phyloP scores from a whole-genome alignment of 1,140 invertebrate genomes.

The Bombus waltoni region DNA sequence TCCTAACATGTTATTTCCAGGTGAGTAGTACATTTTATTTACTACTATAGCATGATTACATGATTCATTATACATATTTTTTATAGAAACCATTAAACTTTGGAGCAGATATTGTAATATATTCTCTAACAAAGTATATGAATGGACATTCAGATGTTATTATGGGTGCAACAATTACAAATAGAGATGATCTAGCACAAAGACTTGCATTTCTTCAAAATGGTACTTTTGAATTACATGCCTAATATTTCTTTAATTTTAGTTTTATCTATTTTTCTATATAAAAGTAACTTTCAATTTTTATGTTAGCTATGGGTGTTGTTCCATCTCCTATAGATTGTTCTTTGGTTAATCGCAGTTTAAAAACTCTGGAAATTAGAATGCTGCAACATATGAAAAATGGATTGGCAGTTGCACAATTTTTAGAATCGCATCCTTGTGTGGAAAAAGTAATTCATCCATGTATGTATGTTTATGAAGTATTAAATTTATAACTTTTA shows the following conservation, averaged over 20 bases:
- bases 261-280: background rate
- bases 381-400: conserved; percentile 96
- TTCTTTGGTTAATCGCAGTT: conserved; percentile 94
- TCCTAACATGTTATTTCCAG: conserved; percentile 97
- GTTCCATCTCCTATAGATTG: conserved; percentile 99
- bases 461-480: conserved; percentile 81
- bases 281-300: conserved; percentile 11
- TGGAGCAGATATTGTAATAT: conserved; percentile 96
- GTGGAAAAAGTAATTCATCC: conserved; percentile 94
- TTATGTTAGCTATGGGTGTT: conserved; percentile 89
- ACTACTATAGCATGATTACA: background rate
- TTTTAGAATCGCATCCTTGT: conserved; percentile 89
- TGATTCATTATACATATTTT: background rate
- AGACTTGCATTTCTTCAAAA: conserved; percentile 95
- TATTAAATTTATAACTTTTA: background rate
- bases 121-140: conserved; percentile 99
- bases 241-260: conserved; percentile 2
- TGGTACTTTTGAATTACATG: conserved; percentile 82
- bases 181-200: conserved; percentile 88
- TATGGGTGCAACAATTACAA: conserved; percentile 95
- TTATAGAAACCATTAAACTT: conserved; percentile 91
- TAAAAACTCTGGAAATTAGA: conserved; percentile 96
- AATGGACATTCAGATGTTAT: conserved; percentile 99
- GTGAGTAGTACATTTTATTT: conserved; percentile 74
- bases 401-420: conserved; percentile 90